Evolutionary conservation across 2,797 vertebrate species (phyloP).

Genomic region (Myripristis jacobus): DNA sequence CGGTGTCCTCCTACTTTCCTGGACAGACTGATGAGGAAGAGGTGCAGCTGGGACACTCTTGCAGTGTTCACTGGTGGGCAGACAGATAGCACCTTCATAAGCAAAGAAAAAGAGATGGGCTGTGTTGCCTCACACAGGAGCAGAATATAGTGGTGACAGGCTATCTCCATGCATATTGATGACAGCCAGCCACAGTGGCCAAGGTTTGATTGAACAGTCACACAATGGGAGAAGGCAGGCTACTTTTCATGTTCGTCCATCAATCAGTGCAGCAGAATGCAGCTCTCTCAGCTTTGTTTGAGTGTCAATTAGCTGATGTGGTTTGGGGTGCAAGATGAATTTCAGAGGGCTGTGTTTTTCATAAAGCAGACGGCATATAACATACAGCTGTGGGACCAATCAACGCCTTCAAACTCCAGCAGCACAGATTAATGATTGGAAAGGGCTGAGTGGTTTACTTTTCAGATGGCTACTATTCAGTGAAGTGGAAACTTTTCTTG

Average conservation of each 20-base stretch:
- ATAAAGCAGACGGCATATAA: slow-evolving; percentile 51
- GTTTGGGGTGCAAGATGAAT: slow-evolving; percentile 72
- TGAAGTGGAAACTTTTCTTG: slow-evolving; percentile 9
- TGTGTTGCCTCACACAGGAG: slow-evolving; percentile 71
- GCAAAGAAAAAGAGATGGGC: slow-evolving; percentile 78
- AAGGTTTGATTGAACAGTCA: slow-evolving; percentile 82
- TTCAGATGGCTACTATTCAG: slow-evolving; percentile 33
- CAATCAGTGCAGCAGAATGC: slow-evolving; percentile 80
- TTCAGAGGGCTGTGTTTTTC: slow-evolving; percentile 61
- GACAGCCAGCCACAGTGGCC: slow-evolving; percentile 73
- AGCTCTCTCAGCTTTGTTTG: slow-evolving; percentile 75
- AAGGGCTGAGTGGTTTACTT: slow-evolving; percentile 47
- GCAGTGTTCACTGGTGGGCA: slow-evolving; percentile 59
- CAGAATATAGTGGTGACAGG: slow-evolving; percentile 75
- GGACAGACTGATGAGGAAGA: slow-evolving; percentile 58
- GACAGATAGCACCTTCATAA: slow-evolving; percentile 73
- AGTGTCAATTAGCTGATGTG: slow-evolving; percentile 79
- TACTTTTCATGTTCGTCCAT: slow-evolving; percentile 83
- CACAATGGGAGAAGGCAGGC: slow-evolving; percentile 81
- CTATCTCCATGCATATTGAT: slow-evolving; percentile 83
- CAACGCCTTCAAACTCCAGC: slow-evolving; percentile 47
- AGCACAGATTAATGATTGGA: slow-evolving; percentile 51
- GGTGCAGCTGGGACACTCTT: slow-evolving; percentile 46
- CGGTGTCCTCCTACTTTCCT: slow-evolving; percentile 4
- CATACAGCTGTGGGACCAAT: slow-evolving; percentile 63